Evolutionary conservation across 1,140 invertebrate species (phyloP).

Genomic region (Temnothorax nylanderi): DNA sequence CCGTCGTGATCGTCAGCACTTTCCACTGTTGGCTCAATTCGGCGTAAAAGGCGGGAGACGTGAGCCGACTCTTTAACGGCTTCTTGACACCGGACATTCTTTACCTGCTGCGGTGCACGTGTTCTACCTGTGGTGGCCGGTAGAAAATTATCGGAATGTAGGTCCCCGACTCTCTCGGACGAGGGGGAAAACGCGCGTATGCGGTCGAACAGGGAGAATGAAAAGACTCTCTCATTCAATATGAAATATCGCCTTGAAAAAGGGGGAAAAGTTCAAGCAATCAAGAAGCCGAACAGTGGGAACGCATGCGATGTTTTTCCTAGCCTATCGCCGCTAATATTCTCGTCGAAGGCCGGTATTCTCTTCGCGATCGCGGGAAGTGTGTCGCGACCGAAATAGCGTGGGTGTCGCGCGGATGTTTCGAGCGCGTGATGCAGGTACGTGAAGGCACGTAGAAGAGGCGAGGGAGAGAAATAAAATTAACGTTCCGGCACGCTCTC

Average conservation of each 20-base stretch:
- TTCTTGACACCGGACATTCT: slow-evolving; percentile 50
- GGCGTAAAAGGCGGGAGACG: slow-evolving; percentile 33
- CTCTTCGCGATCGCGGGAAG: slow-evolving; percentile 20
- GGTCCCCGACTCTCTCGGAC: slow-evolving; percentile 54
- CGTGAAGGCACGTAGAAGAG: slow-evolving; percentile 10
- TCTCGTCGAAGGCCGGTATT: slow-evolving; percentile 39
- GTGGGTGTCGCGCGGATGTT: slow-evolving; percentile 50
- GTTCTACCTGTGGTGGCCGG: slow-evolving; percentile 65
- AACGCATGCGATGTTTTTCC: neutral
- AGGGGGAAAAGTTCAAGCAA: neutral
- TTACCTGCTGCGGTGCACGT: neutral
- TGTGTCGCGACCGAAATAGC: slow-evolving; percentile 70
- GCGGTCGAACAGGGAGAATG: slow-evolving; percentile 23
- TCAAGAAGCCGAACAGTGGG: slow-evolving; percentile 24
- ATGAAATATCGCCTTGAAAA: neutral
- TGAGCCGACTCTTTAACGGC: slow-evolving; percentile 52
- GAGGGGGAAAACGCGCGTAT: neutral
- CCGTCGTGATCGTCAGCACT: slow-evolving; percentile 30
- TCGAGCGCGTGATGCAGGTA: slow-evolving; percentile 28
- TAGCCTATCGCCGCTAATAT: slow-evolving; percentile 27
- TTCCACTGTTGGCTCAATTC: slow-evolving; percentile 47
- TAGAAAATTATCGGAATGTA: slow-evolving; percentile 74
- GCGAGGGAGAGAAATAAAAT: slow-evolving; percentile 22
- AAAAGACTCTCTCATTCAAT: neutral
- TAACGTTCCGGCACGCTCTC: neutral